Evolutionary conservation across 2,888 invertebrate genomes (phyloP).

Genomic region (Ectemnius lituratus): DNA sequence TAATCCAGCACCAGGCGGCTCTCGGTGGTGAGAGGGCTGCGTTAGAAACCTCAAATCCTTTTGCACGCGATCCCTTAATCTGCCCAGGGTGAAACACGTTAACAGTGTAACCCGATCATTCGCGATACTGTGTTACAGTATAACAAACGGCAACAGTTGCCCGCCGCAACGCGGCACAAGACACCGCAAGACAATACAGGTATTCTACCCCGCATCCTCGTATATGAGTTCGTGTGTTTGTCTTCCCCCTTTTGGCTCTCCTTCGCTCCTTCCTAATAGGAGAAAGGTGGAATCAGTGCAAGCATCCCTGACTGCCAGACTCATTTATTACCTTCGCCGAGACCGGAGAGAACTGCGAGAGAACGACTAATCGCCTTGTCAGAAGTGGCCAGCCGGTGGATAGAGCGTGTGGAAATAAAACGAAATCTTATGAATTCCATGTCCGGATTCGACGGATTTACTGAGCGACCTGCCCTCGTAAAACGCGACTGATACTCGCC

Average conservation of each 20-base stretch:
- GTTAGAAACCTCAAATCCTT: constrained; percentile 7
- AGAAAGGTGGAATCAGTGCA: constrained; percentile 4
- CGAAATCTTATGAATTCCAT: constrained; percentile 15
- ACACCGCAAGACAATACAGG: no score
- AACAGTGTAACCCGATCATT: not conserved
- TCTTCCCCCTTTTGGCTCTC: no score
- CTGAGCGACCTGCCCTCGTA: constrained; percentile 19
- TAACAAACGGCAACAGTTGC: constrained; percentile 2
- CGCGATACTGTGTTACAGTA: not conserved
- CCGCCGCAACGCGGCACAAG: not conserved
- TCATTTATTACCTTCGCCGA: constrained; percentile 32
- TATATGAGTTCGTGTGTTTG: not conserved
- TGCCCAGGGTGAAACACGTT: not conserved
- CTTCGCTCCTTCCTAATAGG: not conserved
- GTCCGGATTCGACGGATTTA: constrained; percentile 21
- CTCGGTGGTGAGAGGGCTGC: no score
- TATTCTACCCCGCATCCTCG: not conserved
- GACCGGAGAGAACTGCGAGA: constrained; percentile 14
- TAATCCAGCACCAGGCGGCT: no score
- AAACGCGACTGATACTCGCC: constrained; percentile 26
- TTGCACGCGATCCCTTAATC: constrained; percentile 7
- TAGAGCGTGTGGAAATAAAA: constrained; percentile 37
- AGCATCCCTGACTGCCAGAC: constrained; percentile 10
- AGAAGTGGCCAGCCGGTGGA: constrained; percentile 19
- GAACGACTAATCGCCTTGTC: constrained; percentile 29